phyloP scores from a whole-genome alignment of 2,888 invertebrate species.

The Pachymerium ferrugineum region DNA sequence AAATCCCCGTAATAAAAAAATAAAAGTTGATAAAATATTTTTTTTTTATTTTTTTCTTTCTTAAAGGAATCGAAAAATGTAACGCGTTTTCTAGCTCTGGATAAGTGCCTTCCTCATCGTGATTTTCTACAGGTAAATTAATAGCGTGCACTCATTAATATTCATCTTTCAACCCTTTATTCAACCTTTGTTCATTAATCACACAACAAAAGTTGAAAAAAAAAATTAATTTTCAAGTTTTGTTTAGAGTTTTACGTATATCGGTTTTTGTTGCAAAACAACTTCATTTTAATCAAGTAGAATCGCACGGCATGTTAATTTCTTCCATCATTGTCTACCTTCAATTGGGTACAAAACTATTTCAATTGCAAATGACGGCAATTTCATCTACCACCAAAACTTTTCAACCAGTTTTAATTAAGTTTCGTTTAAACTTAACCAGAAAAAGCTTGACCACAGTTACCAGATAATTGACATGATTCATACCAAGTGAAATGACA shows the following conservation, averaged over 20 bases:
- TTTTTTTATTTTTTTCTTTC: background rate
- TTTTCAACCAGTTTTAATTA: background rate
- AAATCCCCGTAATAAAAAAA: too few relatives aligned
- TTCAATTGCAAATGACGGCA: background rate
- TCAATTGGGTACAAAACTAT: background rate
- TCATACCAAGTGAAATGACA: too few relatives aligned
- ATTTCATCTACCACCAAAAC: background rate
- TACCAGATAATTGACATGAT: background rate
- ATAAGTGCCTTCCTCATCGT: conserved; percentile 87
- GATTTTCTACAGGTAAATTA: conserved; percentile 74
- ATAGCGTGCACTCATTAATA: too few relatives aligned
- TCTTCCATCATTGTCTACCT: background rate
- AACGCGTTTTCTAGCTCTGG: conserved; percentile 88
- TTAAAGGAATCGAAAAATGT: conserved; percentile 39
- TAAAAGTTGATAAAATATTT: too few relatives aligned
- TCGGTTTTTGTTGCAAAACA: background rate
- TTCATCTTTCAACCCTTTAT: too few relatives aligned
- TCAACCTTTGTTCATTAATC: too few relatives aligned
- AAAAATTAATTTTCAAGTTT: background rate
- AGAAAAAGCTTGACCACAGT: background rate
- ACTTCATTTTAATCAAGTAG: background rate
- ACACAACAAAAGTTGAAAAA: too few relatives aligned
- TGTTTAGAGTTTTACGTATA: background rate
- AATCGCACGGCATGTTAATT: background rate
- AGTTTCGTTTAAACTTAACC: background rate